phyloP scores from a whole-genome alignment of 2,888 invertebrate genomes.

The Muschampia plurimacula region DNA sequence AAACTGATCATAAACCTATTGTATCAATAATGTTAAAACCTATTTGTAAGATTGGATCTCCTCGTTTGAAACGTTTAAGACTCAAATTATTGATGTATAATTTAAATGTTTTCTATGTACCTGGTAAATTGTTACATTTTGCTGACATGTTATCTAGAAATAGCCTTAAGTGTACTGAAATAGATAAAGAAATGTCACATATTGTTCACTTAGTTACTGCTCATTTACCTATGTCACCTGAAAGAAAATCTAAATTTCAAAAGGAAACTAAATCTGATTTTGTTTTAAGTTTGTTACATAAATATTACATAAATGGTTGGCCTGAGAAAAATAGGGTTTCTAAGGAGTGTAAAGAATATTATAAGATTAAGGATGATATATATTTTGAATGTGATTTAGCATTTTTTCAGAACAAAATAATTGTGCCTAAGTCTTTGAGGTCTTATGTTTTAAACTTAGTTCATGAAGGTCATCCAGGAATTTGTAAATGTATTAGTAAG shows the following conservation, averaged over 20 bases:
- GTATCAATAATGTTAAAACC: constrained; percentile 1
- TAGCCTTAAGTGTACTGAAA: constrained; percentile 2
- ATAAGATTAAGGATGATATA: background rate
- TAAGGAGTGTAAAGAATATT: constrained; percentile 2
- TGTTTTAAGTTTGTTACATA: background rate
- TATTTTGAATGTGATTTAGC: background rate
- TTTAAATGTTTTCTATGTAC: background rate
- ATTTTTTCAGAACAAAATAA: constrained; percentile 10
- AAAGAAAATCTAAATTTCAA: background rate
- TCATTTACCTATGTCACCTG: background rate
- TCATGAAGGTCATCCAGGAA: constrained; percentile 13
- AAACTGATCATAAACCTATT: background rate
- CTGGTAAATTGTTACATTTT: background rate
- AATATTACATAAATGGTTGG: background rate
- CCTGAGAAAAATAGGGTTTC: background rate
- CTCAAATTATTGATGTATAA: background rate
- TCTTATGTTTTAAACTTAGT: constrained; percentile 17
- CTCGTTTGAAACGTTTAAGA: constrained; percentile 1
- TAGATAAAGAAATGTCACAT: constrained; percentile 2
- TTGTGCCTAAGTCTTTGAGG: constrained; percentile 7
- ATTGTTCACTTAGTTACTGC: constrained; percentile 1
- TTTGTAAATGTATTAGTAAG: background rate
- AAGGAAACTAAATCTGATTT: background rate
- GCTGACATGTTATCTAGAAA: background rate
- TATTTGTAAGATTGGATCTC: constrained; percentile 4